These are phyloP conservation scores for Agapornis canus DNA, from an alignment of 2,797 vertebrate species.

Conservation along the genomic window DNA sequence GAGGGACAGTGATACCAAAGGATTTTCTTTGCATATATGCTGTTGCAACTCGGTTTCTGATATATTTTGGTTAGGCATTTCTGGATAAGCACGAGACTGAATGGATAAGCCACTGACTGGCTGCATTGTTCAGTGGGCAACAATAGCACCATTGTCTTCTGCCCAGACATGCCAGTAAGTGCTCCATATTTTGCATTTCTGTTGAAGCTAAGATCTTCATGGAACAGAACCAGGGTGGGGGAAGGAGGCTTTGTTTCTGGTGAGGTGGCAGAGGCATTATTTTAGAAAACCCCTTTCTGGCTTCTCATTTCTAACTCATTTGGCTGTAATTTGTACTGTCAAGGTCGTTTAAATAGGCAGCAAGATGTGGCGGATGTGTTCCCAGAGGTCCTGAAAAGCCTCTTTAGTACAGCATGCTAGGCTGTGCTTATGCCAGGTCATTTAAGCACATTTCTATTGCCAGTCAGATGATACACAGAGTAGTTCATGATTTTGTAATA, in stretches of 20 bases:
- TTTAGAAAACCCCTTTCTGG: neutral
- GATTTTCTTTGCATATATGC: neutral
- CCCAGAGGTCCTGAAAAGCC: slow-evolving; percentile 70
- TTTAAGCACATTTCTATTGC: slow-evolving; percentile 59
- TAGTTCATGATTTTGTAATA: slow-evolving; percentile 40
- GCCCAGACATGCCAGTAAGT: slow-evolving; percentile 36
- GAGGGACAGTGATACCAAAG: neutral
- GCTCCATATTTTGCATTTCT: slow-evolving; percentile 55
- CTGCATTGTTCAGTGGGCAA: slow-evolving; percentile 30
- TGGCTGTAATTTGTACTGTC: slow-evolving; percentile 53
- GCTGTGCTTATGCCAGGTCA: slow-evolving; percentile 51
- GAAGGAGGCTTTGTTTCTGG: slow-evolving; percentile 32
- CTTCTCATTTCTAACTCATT: slow-evolving; percentile 39
- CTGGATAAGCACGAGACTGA: neutral
- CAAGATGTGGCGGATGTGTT: slow-evolving; percentile 34
- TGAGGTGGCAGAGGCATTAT: neutral
- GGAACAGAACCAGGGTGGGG: neutral
- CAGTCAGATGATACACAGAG: slow-evolving; percentile 19
- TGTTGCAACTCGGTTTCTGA: neutral
- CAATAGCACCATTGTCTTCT: slow-evolving; percentile 45
- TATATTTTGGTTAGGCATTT: neutral
- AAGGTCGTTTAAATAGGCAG: slow-evolving; percentile 67
- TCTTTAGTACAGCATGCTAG: slow-evolving; percentile 49
- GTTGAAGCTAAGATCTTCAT: slow-evolving; percentile 42
- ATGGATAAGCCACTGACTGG: slow-evolving; percentile 32